Percentiles rank a stretch among this genome's conserved stretches.
Evolutionary conservation across 2,888 invertebrate genomes (phyloP).

Genomic region (Trissonchulus latispiculum): DNA sequence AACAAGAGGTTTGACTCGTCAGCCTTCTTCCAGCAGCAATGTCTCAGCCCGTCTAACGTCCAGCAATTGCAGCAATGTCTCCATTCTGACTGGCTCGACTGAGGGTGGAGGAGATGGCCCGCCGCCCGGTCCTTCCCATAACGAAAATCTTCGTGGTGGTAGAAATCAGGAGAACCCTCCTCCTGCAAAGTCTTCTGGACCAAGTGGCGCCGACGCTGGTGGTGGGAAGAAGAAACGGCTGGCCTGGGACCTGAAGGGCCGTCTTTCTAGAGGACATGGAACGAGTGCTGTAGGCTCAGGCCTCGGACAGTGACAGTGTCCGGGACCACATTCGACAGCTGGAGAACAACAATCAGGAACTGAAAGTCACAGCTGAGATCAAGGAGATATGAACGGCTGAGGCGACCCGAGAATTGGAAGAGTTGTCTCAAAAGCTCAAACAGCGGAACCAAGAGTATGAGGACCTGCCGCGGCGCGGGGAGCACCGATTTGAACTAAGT

Average conservation of each 20-base stretch:
- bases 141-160: no score
- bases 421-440: not conserved
- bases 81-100: no score
- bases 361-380: not conserved
- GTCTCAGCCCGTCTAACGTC: not conserved
- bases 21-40: not conserved
- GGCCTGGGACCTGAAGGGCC: constrained; percentile 48
- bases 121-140: no score
- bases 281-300: constrained; percentile 26
- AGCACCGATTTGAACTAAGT: not conserved
- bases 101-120: no score
- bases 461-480: not conserved
- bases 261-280: constrained; percentile 48
- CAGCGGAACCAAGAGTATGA: not conserved
- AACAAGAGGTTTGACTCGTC: not conserved
- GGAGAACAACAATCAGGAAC: not conserved
- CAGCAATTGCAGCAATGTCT: not conserved
- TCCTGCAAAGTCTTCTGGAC: no score
- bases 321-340: not conserved
- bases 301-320: constrained; percentile 18
- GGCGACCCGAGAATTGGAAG: not conserved
- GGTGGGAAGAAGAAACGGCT: constrained; percentile 38
- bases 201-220: no score
- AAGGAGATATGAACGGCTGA: not conserved
- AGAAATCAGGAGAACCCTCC: no score